phyloP scores from a whole-genome alignment of 2,888 invertebrate species.

The Kryphioiulus occultus region DNA sequence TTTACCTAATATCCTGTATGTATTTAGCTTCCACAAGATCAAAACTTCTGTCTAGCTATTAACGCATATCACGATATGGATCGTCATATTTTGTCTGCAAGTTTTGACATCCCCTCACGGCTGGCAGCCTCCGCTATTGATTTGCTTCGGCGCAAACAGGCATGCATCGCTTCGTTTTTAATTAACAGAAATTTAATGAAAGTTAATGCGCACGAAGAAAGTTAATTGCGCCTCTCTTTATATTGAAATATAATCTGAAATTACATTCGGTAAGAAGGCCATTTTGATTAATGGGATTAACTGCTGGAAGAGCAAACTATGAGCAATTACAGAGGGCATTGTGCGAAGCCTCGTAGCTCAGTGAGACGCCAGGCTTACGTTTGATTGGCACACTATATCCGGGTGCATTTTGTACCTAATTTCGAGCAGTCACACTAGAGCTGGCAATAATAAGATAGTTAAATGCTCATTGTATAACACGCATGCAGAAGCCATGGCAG shows the following conservation, averaged over 20 bases:
- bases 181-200: conserved; percentile 36
- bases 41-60: too few species aligned
- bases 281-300: conserved; percentile 40
- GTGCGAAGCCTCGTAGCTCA: background rate
- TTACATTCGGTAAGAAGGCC: conserved; percentile 8
- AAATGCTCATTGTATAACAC: conserved; percentile 41
- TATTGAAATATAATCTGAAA: conserved; percentile 36
- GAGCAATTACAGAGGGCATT: background rate
- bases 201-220: background rate
- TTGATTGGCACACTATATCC: background rate
- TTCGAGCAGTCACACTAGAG: conserved; percentile 27
- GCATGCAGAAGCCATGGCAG: background rate
- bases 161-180: conserved; percentile 14
- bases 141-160: conserved; percentile 2
- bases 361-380: background rate
- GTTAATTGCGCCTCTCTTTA: conserved; percentile 24
- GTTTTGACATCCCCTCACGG: background rate
- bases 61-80: background rate
- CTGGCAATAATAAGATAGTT: conserved; percentile 44
- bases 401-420: conserved; percentile 39
- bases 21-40: too few species aligned
- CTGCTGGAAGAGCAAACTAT: background rate
- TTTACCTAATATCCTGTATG: too few species aligned
- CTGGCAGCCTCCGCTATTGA: background rate
- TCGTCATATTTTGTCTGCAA: too few species aligned